Evolutionary conservation across 1,140 invertebrate species (phyloP).

Genomic region (Megathymus violae): DNA sequence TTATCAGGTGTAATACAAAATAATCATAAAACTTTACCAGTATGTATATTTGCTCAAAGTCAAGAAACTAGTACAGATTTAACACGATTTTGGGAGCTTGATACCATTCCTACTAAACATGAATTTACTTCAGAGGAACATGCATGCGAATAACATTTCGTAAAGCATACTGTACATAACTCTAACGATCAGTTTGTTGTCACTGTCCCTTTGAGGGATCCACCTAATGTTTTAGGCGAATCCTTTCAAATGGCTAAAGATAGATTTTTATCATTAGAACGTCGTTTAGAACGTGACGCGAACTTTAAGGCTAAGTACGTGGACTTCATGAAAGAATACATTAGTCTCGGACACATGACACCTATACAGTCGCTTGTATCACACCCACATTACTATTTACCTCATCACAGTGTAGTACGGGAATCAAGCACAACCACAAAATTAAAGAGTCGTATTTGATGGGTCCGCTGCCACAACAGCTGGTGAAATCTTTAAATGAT

Average conservation of each 20-base stretch:
- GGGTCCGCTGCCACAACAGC: background rate
- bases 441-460: too few species aligned
- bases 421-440: too few species aligned
- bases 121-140: slow-evolving; percentile 35
- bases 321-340: background rate
- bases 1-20: slow-evolving; percentile 30
- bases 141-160: slow-evolving; percentile 16
- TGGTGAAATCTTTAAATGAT: background rate
- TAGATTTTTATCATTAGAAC: too few species aligned
- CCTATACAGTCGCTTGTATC: background rate
- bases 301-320: slow-evolving; percentile 13
- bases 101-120: slow-evolving; percentile 30
- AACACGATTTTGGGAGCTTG: slow-evolving; percentile 39
- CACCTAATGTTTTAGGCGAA: slow-evolving; percentile 19
- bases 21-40: slow-evolving; percentile 2
- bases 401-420: background rate
- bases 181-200: background rate
- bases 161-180: background rate
- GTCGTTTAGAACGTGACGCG: too few species aligned
- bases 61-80: slow-evolving; percentile 31
- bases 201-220: slow-evolving; percentile 23
- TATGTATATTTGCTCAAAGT: slow-evolving; percentile 15
- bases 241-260: too few species aligned
- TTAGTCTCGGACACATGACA: background rate
- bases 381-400: background rate